phyloP scores from a whole-genome alignment of 1,140 invertebrate species.

The Dendrolimus kikuchii region DNA sequence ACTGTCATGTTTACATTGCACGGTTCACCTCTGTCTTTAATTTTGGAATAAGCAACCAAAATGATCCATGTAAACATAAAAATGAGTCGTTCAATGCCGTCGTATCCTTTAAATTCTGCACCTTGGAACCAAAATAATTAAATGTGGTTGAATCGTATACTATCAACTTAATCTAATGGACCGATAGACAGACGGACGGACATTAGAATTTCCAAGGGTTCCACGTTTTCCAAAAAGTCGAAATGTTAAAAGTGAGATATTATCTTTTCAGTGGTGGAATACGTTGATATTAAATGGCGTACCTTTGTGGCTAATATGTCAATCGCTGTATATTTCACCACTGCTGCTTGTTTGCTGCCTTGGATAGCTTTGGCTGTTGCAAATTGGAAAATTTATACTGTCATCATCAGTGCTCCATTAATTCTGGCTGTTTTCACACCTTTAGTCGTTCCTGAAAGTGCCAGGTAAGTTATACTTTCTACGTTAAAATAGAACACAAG shows the following conservation, averaged over 20 bases:
- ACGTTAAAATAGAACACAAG: too few species aligned
- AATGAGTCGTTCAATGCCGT: too few species aligned
- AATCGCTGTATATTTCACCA: slow-evolving; percentile 89
- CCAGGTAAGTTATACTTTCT: slow-evolving; percentile 68
- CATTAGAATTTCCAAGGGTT: too few species aligned
- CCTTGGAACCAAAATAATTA: too few species aligned
- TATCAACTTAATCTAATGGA: too few species aligned
- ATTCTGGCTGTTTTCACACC: slow-evolving; percentile 79
- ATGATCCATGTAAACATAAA: too few species aligned
- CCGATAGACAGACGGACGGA: neutral
- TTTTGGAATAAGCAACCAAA: too few species aligned
- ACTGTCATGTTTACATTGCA: too few species aligned
- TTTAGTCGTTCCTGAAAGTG: slow-evolving; percentile 86
- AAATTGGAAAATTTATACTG: slow-evolving; percentile 82
- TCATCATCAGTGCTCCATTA: slow-evolving; percentile 83
- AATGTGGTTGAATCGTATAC: too few species aligned
- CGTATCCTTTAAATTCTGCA: too few species aligned
- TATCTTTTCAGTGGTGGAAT: slow-evolving; percentile 81
- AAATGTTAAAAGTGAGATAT: neutral
- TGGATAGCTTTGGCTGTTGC: slow-evolving; percentile 85
- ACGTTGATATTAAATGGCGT: slow-evolving; percentile 88
- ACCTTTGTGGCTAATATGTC: slow-evolving; percentile 93
- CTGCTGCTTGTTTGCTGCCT: slow-evolving; percentile 82
- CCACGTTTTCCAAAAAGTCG: too few species aligned
- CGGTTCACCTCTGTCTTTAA: too few species aligned